Conservation (phyloP, 1,140 invertebrate genomes). For the Sminthurides bifidus region DNA sequence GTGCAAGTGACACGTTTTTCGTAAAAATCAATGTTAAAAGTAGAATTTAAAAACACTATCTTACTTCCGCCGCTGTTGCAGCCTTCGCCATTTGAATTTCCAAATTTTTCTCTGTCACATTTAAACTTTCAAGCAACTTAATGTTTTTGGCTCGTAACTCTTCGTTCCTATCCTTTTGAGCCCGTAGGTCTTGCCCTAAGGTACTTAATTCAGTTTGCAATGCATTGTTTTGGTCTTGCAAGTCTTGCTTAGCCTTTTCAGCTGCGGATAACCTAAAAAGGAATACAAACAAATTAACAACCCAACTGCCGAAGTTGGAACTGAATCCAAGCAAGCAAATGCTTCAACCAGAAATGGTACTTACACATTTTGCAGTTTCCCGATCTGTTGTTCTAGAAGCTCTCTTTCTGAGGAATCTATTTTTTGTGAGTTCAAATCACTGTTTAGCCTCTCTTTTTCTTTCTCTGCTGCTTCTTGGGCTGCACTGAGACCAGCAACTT, state of each 20-base stretch:
- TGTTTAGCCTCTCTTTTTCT: constrained; percentile 15
- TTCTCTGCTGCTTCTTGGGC: neutral
- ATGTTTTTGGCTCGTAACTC: constrained; percentile 19
- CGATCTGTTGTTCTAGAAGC: too few species aligned
- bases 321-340: neutral
- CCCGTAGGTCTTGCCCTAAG: neutral
- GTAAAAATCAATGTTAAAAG: too few species aligned
- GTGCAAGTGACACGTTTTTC: too few species aligned
- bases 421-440: constrained; percentile 6
- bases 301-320: too few species aligned
- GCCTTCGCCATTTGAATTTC: too few species aligned
- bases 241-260: neutral
- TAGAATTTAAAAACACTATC: too few species aligned
- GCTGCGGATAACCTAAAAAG: too few species aligned
- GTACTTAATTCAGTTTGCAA: neutral
- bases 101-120: constrained; percentile 20
- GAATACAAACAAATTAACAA: too few species aligned
- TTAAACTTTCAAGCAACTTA: constrained; percentile 21
- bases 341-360: neutral
- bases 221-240: neutral
- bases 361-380: neutral
- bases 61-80: too few species aligned
- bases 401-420: too few species aligned
- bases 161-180: constrained; percentile 15
- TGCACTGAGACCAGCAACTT: constrained; percentile 7